Evolutionary conservation across 1,140 invertebrate genomes (phyloP).

Genomic region (Hylaeus anthracinus): DNA sequence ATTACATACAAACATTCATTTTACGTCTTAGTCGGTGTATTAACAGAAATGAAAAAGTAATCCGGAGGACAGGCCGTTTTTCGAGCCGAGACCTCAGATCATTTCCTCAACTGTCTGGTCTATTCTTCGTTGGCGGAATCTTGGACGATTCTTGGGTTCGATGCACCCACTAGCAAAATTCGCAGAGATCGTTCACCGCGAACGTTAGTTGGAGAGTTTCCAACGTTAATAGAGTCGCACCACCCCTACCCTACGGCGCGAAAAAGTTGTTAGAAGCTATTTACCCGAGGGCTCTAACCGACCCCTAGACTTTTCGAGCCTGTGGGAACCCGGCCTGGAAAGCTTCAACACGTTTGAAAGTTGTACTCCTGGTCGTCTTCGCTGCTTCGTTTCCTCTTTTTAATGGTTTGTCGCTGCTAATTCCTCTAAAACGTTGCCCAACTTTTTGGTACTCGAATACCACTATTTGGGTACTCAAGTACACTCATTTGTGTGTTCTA

Average conservation of each 20-base stretch:
- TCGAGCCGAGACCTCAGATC: too few relatives aligned
- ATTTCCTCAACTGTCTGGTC: too few relatives aligned
- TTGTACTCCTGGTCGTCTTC: not conserved
- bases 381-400: not conserved
- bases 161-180: not conserved
- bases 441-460: too few relatives aligned
- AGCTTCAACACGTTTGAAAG: not conserved
- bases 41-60: too few relatives aligned
- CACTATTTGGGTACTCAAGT: too few relatives aligned
- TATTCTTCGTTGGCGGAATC: not conserved
- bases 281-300: conserved; percentile 40
- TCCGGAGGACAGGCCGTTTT: too few relatives aligned
- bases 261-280: conserved; percentile 34
- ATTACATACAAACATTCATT: too few relatives aligned
- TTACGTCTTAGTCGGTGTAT: too few relatives aligned
- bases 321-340: not conserved
- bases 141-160: not conserved
- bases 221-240: conserved; percentile 15
- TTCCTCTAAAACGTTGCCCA: not conserved
- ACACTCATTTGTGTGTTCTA: too few relatives aligned
- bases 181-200: not conserved
- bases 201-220: not conserved
- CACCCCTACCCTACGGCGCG: not conserved
- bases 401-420: not conserved
- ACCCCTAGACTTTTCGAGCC: conserved; percentile 29